Evolutionary conservation across 2,888 invertebrate genomes (phyloP).

Genomic region (Steinernema carpocapsae): DNA sequence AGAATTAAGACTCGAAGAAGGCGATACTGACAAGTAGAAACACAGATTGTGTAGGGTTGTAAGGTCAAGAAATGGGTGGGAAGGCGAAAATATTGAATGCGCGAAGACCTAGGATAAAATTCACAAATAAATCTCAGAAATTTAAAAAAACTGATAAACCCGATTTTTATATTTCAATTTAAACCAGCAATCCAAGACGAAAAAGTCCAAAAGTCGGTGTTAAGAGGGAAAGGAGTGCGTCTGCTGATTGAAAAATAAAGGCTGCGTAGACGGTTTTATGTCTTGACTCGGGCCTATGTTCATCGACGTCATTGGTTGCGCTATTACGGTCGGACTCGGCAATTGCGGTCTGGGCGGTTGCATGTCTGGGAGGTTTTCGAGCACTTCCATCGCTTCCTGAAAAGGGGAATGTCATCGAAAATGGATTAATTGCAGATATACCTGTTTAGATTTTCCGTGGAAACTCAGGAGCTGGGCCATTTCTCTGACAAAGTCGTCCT

Average conservation of each 20-base stretch:
- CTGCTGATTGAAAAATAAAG: conserved; percentile 2
- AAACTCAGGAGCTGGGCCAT: conserved; percentile 61
- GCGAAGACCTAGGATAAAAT: no score
- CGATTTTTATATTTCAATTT: no score
- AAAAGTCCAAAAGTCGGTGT: neutral
- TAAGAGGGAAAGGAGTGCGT: neutral
- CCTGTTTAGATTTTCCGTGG: conserved; percentile 61
- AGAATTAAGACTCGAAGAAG: no score
- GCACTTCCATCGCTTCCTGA: conserved; percentile 42
- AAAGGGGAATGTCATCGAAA: neutral
- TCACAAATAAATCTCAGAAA: no score
- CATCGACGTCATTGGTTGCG: neutral
- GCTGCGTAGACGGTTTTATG: neutral
- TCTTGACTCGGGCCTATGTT: neutral
- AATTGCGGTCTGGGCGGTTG: conserved; percentile 2
- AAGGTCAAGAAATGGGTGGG: no score
- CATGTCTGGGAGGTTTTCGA: conserved; percentile 35
- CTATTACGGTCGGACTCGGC: neutral
- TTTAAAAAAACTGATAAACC: no score
- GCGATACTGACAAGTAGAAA: no score
- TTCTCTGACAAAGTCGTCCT: conserved; percentile 64
- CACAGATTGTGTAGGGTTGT: no score
- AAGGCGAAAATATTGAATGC: no score
- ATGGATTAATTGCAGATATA: conserved; percentile 33
- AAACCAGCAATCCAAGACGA: no score